These are phyloP conservation scores for Abrostola tripartita DNA, from an alignment of 2,888 invertebrate species.

Conservation along the genomic window DNA sequence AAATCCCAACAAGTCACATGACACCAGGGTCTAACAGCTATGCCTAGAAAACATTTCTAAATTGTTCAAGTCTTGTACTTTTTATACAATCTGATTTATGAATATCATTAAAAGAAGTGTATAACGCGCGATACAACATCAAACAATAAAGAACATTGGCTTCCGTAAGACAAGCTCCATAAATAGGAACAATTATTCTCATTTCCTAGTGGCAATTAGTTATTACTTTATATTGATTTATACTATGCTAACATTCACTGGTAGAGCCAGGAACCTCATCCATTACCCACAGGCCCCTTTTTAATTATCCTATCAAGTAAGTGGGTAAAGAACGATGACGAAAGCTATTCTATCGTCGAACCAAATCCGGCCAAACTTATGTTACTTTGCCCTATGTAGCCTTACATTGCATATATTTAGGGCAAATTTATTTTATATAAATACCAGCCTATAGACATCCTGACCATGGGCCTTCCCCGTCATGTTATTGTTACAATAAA, in stretches of 20 bases:
- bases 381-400: slow-evolving; percentile 19
- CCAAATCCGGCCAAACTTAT: slow-evolving; percentile 13
- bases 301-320: slow-evolving; percentile 11
- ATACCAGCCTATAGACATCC: slow-evolving; percentile 21
- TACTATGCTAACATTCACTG: slow-evolving; percentile 51
- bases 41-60: slow-evolving; percentile 11
- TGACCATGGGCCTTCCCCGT: slow-evolving; percentile 1
- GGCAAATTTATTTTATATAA: slow-evolving; percentile 37
- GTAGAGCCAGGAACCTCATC: slow-evolving; percentile 38
- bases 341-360: slow-evolving; percentile 14
- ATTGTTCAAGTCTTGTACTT: slow-evolving; percentile 22
- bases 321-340: slow-evolving; percentile 18
- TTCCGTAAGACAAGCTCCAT: slow-evolving; percentile 34
- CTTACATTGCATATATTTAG: slow-evolving; percentile 35
- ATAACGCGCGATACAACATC: slow-evolving; percentile 23
- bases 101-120: slow-evolving; percentile 7
- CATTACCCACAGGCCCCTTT: slow-evolving; percentile 9
- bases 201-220: slow-evolving; percentile 38
- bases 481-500: slow-evolving; percentile 4
- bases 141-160: slow-evolving; percentile 22
- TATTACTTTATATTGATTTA: slow-evolving; percentile 30
- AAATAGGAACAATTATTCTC: slow-evolving; percentile 63
- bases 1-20: slow-evolving; percentile 35
- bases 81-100: slow-evolving; percentile 22
- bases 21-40: slow-evolving; percentile 8